Base-by-base conservation (phyloP, 1,140 invertebrate species). In the Leptoteleia sp. region DNA sequence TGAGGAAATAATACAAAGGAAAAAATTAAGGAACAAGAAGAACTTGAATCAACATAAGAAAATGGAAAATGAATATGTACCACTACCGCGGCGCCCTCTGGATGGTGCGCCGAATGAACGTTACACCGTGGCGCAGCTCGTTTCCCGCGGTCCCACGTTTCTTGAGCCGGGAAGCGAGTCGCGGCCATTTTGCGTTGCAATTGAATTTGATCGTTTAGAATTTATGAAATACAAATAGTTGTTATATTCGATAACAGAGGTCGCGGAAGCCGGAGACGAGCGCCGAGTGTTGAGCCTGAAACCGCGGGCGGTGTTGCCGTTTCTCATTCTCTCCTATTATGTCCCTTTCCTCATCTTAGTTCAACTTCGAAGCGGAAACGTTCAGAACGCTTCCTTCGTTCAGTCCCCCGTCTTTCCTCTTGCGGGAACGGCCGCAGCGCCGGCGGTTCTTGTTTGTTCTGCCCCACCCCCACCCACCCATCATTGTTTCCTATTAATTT, bases 151-250 rank as follows among this genome's bases (percentile, higher is more conserved):
- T 57, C 13, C 50, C 47, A 31, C 45, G 42, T 62, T 61, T 59
- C 45, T 31, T 31, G 72, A 45, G 29, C 57, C 57, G 64, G 84
- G 82, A 86, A 86, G 84, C 84, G 84, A 73, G 85, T 81, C 48
- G 82, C 84, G 83, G 82, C 81, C 79, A 81, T 68, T 79, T 87
- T 87, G 85, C 85, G 86, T 89, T 89, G 83, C 81, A 87, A 87
- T 89, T 89, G 88, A 89, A 89, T 89, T 89, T 89, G 87, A 89
- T 89, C 83, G 88, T 89, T 89, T 86, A 89, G 87, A 89, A 88
- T 89, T 89, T 89, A 89, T 89, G 68, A 72, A 83, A 88, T 87
- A 85, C 82, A 84, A 81, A 87, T 86, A 88, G 82, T 87, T 88
- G 87, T 88, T 88, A 86, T 84, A 86, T 86, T 85, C 82, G 82